Conservation (phyloP, 2,113 vertebrate species). For the Catharus fuscescens region DNA sequence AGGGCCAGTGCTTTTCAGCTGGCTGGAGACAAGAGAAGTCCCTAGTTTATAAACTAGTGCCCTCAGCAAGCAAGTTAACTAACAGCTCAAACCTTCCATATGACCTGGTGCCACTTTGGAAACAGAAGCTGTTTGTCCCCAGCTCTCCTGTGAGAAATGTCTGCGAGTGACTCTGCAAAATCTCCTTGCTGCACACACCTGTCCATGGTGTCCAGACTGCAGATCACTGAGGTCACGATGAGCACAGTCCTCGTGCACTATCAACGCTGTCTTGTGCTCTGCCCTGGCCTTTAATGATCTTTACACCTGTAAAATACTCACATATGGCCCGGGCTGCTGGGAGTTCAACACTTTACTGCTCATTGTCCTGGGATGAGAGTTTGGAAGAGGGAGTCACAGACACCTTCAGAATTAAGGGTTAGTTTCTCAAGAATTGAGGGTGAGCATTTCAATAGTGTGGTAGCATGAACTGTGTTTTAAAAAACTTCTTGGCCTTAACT, state of each 20-base stretch:
- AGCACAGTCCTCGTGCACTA: not conserved
- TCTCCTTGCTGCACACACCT: not conserved
- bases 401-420: not conserved
- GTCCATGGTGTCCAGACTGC: fast-evolving
- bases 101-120: not conserved
- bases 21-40: not conserved
- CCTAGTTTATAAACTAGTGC: not conserved
- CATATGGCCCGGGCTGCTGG: not conserved
- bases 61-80: not conserved
- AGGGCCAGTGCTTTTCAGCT: not conserved
- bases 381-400: not conserved
- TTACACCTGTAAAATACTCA: not conserved
- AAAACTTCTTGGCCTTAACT: not conserved
- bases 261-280: not conserved
- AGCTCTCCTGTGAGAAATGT: fast-evolving
- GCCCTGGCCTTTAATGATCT: not conserved
- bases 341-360: not conserved
- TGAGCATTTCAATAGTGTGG: not conserved
- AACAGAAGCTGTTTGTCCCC: not conserved
- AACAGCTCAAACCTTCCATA: not conserved
- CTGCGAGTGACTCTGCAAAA: not conserved
- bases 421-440: not conserved
- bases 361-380: not conserved
- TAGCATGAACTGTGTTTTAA: not conserved
- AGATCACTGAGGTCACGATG: not conserved